phyloP scores from a whole-genome alignment of 2,113 vertebrate species.

The Varanus salvator region DNA sequence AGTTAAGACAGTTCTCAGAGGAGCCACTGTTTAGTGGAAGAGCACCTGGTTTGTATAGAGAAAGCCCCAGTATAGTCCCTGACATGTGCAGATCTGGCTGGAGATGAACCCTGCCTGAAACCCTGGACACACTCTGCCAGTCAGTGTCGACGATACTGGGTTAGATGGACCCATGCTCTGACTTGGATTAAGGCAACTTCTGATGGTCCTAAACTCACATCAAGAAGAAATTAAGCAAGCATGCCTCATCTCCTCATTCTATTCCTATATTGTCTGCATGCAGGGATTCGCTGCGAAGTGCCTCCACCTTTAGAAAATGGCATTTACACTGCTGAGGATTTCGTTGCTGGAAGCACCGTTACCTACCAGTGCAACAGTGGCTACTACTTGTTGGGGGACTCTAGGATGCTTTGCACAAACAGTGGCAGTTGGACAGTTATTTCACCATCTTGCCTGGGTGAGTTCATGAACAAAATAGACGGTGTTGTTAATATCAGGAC shows the following conservation, averaged over 20 bases:
- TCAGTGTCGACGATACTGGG: too few species aligned
- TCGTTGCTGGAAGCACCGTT: slow-evolving; percentile 86
- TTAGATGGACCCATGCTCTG: too few species aligned
- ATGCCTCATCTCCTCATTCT: not conserved
- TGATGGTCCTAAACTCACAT: not conserved
- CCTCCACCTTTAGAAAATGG: slow-evolving; percentile 90
- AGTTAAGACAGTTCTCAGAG: not conserved
- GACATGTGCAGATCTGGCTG: too few species aligned
- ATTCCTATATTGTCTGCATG: not conserved
- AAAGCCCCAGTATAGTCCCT: too few species aligned
- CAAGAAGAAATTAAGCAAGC: not conserved
- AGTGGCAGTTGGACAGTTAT: slow-evolving; percentile 91
- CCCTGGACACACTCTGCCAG: too few species aligned
- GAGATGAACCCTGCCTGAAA: too few species aligned
- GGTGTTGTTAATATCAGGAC: not conserved
- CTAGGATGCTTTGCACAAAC: slow-evolving; percentile 89
- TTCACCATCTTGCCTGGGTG: slow-evolving; percentile 92
- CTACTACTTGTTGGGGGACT: slow-evolving; percentile 93
- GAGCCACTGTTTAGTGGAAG: too few species aligned
- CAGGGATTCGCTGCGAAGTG: slow-evolving; percentile 90
- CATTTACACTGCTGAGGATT: slow-evolving; percentile 85
- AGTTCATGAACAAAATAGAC: slow-evolving; percentile 24
- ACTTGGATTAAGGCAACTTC: too few species aligned
- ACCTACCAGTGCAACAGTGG: slow-evolving; percentile 91
- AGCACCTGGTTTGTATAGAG: too few species aligned